Base-by-base conservation (phyloP, 2,888 invertebrate genomes). In the Nymphalis polychloros region DNA sequence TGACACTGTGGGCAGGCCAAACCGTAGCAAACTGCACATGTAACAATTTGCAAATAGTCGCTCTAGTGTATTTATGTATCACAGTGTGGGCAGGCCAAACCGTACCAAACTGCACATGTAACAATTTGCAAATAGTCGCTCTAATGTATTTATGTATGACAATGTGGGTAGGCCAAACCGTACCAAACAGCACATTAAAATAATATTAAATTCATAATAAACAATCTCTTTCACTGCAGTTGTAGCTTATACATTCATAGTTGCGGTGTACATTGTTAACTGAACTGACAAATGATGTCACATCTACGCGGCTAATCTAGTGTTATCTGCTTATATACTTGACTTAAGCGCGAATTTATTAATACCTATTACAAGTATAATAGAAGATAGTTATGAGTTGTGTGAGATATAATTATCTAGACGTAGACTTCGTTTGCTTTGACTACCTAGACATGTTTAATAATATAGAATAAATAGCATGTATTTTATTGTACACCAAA, bases 271-370 rank as follows among this genome's bases (percentile, higher is more conserved):
- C 27, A 16, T 27, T 41, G 41, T 41, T 53, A 53, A 52, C 23
- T 52, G 52, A 52, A 53, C 23, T 53, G 53, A 53, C 53, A 27
- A 53, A 53, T 53, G 16, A 17, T 53, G 53, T 53, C 53, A 53
- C 27, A 27, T 53, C 53, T 53, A 53, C 53, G 27, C 27, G 53
- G 27, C 27, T 53, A 53, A 53, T 53, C 53, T 53, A 53, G 23
- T 17, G 23, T 53, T 53, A 53, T 53, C 53, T 53, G 53, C 27
- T 27, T 27, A 27, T 53, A 53, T 20, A 27, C 16, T 41, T 41
- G 41, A 41, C 41, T 53, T 53, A 27, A 27, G 53, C 53, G 53
- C 17, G 17, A 53, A 53, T 27, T 53, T 23, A 27, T 53, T 53
- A 53, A 53, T 53, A 23, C 13, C 3, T 41, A 41, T 53, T 53